These are phyloP conservation scores for Meloidogyne exigua DNA, from an alignment of 1,140 invertebrate genomes.

Conservation along the genomic window DNA sequence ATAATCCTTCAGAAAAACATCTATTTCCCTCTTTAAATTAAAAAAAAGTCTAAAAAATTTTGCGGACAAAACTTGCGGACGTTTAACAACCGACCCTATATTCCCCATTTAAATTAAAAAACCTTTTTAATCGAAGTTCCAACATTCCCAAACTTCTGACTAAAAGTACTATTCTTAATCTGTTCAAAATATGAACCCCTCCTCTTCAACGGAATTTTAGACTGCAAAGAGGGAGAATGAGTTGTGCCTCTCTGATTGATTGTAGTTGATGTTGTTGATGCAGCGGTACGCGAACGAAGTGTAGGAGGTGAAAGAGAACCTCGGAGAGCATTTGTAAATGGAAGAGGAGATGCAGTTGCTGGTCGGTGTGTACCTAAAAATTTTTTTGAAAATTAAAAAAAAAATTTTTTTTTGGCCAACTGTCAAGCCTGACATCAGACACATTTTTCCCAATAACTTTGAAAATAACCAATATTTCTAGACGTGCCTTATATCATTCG, in stretches of 20 bases:
- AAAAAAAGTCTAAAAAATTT: too few species aligned
- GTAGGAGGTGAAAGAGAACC: not conserved
- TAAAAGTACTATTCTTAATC: not conserved
- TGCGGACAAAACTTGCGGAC: too few species aligned
- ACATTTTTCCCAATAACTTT: too few species aligned
- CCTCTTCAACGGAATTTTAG: not conserved
- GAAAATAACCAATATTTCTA: too few species aligned
- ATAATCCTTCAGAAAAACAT: too few species aligned
- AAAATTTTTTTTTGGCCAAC: too few species aligned
- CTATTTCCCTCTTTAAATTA: too few species aligned
- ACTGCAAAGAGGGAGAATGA: not conserved
- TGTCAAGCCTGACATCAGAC: too few species aligned
- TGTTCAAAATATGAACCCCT: not conserved
- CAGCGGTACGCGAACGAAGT: constrained; percentile 14
- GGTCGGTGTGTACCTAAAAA: not conserved
- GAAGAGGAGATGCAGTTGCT: not conserved
- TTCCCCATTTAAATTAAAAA: not conserved
- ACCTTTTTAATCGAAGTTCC: constrained; percentile 8
- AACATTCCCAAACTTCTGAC: constrained; percentile 3
- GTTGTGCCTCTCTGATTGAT: not conserved
- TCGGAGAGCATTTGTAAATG: not conserved
- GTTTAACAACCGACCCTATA: too few species aligned
- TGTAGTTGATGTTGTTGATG: not conserved
- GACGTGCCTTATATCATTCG: too few species aligned
- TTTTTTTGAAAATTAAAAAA: too few species aligned